phyloP scores from a whole-genome alignment of 2,888 invertebrate genomes.

The Acrobeloides nanus region DNA sequence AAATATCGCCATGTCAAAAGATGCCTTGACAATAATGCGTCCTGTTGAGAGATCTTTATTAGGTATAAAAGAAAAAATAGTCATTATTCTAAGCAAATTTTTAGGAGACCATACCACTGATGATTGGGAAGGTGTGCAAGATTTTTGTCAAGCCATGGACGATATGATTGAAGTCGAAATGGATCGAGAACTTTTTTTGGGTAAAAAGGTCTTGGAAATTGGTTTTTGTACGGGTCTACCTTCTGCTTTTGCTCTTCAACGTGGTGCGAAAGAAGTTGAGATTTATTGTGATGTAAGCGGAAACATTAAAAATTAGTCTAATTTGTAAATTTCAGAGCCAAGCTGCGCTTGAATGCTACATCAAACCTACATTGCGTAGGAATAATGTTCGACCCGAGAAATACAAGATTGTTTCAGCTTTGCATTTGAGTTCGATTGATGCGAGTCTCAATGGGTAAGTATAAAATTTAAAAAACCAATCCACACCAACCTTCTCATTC shows the following conservation, averaged over 20 bases:
- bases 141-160: conserved; percentile 41
- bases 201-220: conserved; percentile 42
- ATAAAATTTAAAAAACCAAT: no score
- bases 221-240: conserved; percentile 48
- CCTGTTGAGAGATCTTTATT: no score
- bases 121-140: conserved; percentile 45
- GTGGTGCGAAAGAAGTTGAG: conserved; percentile 38
- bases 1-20: no score
- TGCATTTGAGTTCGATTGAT: conserved; percentile 22
- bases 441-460: no score
- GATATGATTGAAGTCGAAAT: conserved; percentile 38
- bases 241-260: conserved; percentile 39
- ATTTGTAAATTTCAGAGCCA: conserved; percentile 19
- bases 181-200: conserved; percentile 42
- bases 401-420: conserved; percentile 33
- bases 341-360: conserved; percentile 28
- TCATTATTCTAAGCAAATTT: conserved; percentile 5
- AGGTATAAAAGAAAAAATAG: no score
- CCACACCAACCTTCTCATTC: no score
- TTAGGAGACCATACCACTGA: conserved; percentile 20
- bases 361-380: conserved; percentile 35
- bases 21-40: no score
- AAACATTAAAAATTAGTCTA: conserved; percentile 10
- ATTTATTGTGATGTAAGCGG: conserved; percentile 28
- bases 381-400: conserved; percentile 39